Percentiles rank a stretch among this genome's conserved stretches.
These are phyloP conservation scores for Chrysolina americana DNA, from an alignment of 2,888 invertebrate species.

Conservation along the genomic window DNA sequence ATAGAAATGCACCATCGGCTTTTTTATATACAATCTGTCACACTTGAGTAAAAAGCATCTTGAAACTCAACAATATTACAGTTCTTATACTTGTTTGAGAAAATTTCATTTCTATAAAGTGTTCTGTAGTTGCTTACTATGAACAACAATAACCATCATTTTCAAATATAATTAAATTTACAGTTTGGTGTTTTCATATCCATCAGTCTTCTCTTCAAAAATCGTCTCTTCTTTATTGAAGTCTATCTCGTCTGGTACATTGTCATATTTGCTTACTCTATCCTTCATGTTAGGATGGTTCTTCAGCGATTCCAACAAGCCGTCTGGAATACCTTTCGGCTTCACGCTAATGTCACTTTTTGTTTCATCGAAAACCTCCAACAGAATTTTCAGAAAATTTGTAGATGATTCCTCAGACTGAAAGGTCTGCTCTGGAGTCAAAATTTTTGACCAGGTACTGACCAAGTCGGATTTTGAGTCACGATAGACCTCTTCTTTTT, in stretches of 20 bases:
- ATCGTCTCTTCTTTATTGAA: constrained; percentile 50
- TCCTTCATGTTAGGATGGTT: constrained; percentile 52
- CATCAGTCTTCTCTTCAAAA: constrained; percentile 57
- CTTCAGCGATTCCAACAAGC: constrained; percentile 52
- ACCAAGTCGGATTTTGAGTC: constrained; percentile 56
- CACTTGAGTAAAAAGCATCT: background rate
- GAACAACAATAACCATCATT: background rate
- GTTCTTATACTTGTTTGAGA: background rate
- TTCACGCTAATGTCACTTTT: constrained; percentile 35
- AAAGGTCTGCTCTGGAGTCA: constrained; percentile 46
- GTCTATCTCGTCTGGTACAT: constrained; percentile 51
- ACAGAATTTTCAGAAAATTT: constrained; percentile 47
- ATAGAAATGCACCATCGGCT: background rate
- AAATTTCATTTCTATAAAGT: background rate
- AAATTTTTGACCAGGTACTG: constrained; percentile 58
- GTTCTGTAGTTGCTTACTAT: background rate
- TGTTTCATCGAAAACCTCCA: constrained; percentile 50
- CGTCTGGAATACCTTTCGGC: constrained; percentile 40
- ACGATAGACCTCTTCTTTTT: constrained; percentile 56
- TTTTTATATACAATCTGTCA: background rate
- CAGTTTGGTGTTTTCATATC: constrained; percentile 54
- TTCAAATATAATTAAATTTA: constrained; percentile 31
- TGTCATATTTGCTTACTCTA: constrained; percentile 55
- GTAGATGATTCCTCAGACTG: constrained; percentile 46
- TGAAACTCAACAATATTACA: background rate